A percentile compares a stretch with the other conserved stretches of the same genome.
Conservation (phyloP, 2,888 invertebrate genomes). For the Lypha dubia region DNA sequence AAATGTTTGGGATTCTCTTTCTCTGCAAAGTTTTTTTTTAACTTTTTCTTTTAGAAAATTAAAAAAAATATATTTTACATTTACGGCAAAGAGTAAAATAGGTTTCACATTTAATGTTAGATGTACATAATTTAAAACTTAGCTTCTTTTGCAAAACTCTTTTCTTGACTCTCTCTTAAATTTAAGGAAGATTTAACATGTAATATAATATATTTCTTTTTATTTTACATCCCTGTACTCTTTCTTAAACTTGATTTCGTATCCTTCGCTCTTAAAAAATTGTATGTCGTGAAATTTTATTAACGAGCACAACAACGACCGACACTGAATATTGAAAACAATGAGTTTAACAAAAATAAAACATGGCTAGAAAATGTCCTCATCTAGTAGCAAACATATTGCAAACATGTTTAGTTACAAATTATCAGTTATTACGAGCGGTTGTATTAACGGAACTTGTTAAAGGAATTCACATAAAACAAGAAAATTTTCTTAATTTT, state of each 20-base stretch:
- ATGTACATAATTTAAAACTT: too few relatives aligned
- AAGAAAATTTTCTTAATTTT: neutral
- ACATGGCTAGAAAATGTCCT: conserved; percentile 3
- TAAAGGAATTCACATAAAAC: neutral
- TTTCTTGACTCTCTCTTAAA: neutral
- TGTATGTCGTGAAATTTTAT: neutral
- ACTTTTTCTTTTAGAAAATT: too few relatives aligned
- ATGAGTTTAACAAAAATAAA: neutral
- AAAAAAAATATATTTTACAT: too few relatives aligned
- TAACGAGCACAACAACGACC: neutral
- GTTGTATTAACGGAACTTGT: conserved; percentile 52
- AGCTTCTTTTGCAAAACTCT: neutral
- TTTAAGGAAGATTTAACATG: neutral
- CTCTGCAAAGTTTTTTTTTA: too few relatives aligned
- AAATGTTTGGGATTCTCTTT: too few relatives aligned
- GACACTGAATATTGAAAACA: neutral
- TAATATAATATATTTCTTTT: neutral
- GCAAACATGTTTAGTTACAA: conserved; percentile 64
- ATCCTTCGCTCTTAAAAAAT: neutral
- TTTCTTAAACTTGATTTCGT: neutral
- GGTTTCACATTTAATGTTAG: too few relatives aligned
- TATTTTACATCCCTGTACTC: neutral
- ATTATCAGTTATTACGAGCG: conserved; percentile 55
- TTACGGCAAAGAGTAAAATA: too few relatives aligned
- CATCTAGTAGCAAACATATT: conserved; percentile 47